A percentile compares a stretch with the other conserved stretches of the same genome.
Evolutionary conservation across 1,140 invertebrate genomes (phyloP).

Genomic region (Hirudo medicinalis): DNA sequence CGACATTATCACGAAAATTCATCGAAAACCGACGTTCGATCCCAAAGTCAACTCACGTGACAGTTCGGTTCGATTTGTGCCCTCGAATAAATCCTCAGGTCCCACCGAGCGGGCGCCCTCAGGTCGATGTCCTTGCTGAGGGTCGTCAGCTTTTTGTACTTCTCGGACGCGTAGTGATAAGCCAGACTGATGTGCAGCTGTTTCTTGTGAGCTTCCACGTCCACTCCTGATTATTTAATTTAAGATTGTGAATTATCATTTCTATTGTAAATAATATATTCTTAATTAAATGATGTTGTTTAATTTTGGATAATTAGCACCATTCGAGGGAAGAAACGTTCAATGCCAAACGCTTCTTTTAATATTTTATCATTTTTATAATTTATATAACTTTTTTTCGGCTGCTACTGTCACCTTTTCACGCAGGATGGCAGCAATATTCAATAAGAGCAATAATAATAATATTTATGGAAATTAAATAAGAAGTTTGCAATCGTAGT

Average conservation of each 20-base stretch:
- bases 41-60: slow-evolving; percentile 47
- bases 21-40: neutral
- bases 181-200: slow-evolving; percentile 75
- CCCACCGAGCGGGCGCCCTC: slow-evolving; percentile 56
- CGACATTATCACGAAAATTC: no score
- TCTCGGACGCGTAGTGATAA: slow-evolving; percentile 63
- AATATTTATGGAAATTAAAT: neutral
- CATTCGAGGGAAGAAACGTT: no score
- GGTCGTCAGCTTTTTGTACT: slow-evolving; percentile 56
- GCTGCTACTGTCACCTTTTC: no score
- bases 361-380: no score
- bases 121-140: slow-evolving; percentile 57
- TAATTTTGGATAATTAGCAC: no score
- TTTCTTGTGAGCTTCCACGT: slow-evolving; percentile 61
- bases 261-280: no score
- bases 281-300: no score
- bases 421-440: no score
- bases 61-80: slow-evolving; percentile 59
- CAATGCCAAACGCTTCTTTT: no score
- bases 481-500: neutral
- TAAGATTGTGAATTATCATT: no score
- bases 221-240: slow-evolving; percentile 45
- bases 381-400: no score
- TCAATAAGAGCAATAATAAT: no score
- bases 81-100: slow-evolving; percentile 68